These are phyloP conservation scores for Drosophila trichaetosa DNA, from an alignment of 2,888 invertebrate genomes.

Conservation along the genomic window DNA sequence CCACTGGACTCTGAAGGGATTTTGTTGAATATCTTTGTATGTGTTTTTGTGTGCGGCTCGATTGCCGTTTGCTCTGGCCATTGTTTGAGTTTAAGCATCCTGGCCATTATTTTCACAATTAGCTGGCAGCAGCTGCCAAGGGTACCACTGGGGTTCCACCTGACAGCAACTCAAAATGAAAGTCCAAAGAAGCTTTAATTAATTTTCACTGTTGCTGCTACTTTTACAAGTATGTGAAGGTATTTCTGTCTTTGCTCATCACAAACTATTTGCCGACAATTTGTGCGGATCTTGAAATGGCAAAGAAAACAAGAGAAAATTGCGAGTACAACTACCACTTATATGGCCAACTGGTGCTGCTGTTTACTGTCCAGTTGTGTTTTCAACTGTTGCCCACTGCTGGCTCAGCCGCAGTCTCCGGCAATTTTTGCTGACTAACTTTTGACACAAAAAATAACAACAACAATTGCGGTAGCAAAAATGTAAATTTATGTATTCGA, in stretches of 20 bases:
- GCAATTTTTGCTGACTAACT: constrained; percentile 77
- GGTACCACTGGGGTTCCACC: constrained; percentile 42
- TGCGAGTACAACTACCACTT: constrained; percentile 12
- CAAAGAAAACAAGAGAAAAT: constrained; percentile 31
- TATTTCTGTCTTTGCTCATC: constrained; percentile 52
- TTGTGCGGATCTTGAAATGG: constrained; percentile 35
- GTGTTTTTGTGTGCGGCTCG: constrained; percentile 30
- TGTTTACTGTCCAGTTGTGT: constrained; percentile 40
- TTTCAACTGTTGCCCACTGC: background rate
- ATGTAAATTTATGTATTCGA: constrained; percentile 72
- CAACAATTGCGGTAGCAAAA: constrained; percentile 28
- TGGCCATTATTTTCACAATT: constrained; percentile 78
- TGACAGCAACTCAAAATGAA: constrained; percentile 49
- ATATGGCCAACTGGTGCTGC: constrained; percentile 46
- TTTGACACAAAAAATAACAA: constrained; percentile 36
- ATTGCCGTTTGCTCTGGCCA: constrained; percentile 65
- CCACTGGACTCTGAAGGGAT: constrained; percentile 42
- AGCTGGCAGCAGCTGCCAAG: constrained; percentile 39
- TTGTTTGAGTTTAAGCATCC: constrained; percentile 75
- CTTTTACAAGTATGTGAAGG: constrained; percentile 4
- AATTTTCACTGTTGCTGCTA: constrained; percentile 49
- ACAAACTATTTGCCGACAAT: constrained; percentile 59
- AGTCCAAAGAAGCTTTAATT: constrained; percentile 64
- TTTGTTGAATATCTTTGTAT: constrained; percentile 12
- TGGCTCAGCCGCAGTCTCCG: background rate